phyloP scores from a whole-genome alignment of 2,797 vertebrate genomes.

The Poeciliopsis infans region DNA sequence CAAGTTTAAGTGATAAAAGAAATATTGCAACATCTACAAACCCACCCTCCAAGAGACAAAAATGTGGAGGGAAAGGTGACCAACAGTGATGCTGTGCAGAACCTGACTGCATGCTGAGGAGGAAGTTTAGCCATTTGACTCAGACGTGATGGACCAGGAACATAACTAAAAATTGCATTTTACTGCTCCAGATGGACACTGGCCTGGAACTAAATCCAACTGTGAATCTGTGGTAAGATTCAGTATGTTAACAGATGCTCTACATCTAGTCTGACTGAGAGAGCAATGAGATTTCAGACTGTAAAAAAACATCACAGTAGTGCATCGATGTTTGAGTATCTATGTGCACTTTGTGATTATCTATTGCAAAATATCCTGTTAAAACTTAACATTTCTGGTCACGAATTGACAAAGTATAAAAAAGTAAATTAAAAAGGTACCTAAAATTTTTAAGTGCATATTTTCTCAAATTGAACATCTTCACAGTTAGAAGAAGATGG shows the following conservation, averaged over 20 bases:
- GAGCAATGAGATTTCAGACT: neutral
- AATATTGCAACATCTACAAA: neutral
- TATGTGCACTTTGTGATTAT: neutral
- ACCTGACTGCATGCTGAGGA: neutral
- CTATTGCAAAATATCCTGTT: neutral
- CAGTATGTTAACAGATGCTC: neutral
- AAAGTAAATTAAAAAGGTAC: neutral
- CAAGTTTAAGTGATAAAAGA: neutral
- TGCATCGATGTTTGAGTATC: too few species aligned
- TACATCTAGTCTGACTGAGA: neutral
- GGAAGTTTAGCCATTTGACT: neutral
- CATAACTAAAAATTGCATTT: neutral
- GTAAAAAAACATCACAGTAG: neutral
- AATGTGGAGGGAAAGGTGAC: neutral
- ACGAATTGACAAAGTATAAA: neutral
- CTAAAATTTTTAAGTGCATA: conserved; percentile 2
- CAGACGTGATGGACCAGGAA: neutral
- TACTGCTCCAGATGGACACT: neutral
- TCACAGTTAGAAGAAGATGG: conserved; percentile 1
- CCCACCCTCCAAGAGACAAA: neutral
- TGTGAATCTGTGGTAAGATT: neutral
- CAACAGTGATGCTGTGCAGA: neutral
- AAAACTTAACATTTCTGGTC: neutral
- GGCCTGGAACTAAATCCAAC: neutral
- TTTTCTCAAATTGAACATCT: conserved; percentile 14